These are phyloP conservation scores for Pavo muticus DNA, from an alignment of 2,113 vertebrate species.

Conservation along the genomic window DNA sequence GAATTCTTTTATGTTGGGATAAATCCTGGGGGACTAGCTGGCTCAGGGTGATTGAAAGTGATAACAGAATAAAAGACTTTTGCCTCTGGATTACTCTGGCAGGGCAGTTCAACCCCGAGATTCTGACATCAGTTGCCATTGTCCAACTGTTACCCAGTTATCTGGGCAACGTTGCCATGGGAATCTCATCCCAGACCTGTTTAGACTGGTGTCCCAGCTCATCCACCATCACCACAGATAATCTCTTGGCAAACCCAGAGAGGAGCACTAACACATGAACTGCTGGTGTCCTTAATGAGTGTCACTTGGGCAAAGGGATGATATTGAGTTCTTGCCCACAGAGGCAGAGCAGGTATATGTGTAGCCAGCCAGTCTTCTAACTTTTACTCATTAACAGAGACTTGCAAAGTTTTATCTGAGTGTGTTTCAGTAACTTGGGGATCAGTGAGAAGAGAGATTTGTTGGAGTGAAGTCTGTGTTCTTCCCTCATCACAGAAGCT, in stretches of 20 bases:
- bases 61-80: constrained; percentile 17
- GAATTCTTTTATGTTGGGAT: constrained; percentile 55
- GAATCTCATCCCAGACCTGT: neutral
- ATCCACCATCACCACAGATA: neutral
- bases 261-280: rapidly evolving
- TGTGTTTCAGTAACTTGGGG: neutral
- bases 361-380: neutral
- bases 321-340: neutral
- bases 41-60: neutral
- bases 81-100: constrained; percentile 8
- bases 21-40: constrained; percentile 45
- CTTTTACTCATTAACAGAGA: neutral
- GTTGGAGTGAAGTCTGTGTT: neutral
- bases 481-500: neutral
- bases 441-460: neutral
- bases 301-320: rapidly evolving
- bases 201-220: neutral
- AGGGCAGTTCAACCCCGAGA: neutral
- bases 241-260: neutral
- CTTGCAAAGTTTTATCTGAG: neutral
- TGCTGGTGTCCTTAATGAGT: neutral
- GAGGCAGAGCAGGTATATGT: neutral
- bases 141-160: neutral
- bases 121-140: neutral
- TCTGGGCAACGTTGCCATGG: neutral